Conservation (phyloP, 2,797 vertebrate species). For the Molossus alvarezi region DNA sequence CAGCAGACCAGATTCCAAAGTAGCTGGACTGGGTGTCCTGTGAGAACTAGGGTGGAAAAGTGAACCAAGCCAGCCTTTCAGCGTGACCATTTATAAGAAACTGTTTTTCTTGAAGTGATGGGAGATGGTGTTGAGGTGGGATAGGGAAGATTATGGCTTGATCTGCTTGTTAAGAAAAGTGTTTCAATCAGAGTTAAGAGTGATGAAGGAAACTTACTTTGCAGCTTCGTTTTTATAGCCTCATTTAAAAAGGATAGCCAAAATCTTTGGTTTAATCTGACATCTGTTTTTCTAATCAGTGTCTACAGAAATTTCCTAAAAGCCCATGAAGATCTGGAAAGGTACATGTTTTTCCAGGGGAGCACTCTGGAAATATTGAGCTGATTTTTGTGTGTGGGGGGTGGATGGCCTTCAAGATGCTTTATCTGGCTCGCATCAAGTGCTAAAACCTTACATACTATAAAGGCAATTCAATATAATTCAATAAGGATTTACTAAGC, state of each 20-base stretch:
- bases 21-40: not conserved
- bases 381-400: slow-evolving; percentile 12
- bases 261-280: slow-evolving; percentile 52
- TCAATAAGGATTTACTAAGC: slow-evolving; percentile 16
- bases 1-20: not conserved
- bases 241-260: not conserved
- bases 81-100: slow-evolving; percentile 26
- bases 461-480: slow-evolving; percentile 45
- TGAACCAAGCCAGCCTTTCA: slow-evolving; percentile 41
- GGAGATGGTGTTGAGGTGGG: not conserved
- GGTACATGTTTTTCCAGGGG: slow-evolving; percentile 64
- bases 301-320: slow-evolving; percentile 67
- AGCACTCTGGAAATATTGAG: slow-evolving; percentile 62
- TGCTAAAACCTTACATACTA: slow-evolving; percentile 23
- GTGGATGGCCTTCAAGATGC: not conserved
- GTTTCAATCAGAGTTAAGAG: slow-evolving; percentile 45
- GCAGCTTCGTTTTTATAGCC: slow-evolving; percentile 56
- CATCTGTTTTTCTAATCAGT: slow-evolving; percentile 71
- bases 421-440: slow-evolving; percentile 30
- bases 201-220: slow-evolving; percentile 67
- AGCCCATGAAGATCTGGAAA: slow-evolving; percentile 63
- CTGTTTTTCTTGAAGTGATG: not conserved
- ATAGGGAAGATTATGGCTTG: slow-evolving; percentile 49
- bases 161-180: slow-evolving; percentile 14
- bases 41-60: slow-evolving; percentile 33